Conservation (phyloP, 2,888 invertebrate species). For the Yponomeuta plumbellus region DNA sequence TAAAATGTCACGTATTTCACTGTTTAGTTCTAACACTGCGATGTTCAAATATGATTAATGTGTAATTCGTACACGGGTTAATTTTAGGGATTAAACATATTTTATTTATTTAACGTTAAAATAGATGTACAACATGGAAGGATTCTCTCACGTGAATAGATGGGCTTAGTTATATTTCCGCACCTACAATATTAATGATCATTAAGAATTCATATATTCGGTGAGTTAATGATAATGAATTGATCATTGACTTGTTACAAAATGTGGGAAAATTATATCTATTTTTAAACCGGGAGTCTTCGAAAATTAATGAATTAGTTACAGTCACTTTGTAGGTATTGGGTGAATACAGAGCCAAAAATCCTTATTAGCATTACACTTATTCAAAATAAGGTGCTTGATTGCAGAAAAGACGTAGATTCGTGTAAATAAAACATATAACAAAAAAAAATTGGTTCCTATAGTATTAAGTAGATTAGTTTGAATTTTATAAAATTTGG, state of each 20-base stretch:
- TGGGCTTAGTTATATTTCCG: background rate
- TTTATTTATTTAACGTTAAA: too few relatives aligned
- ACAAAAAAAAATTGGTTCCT: background rate
- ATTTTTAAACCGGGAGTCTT: background rate
- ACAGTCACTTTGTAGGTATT: background rate
- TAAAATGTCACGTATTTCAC: constrained; percentile 40
- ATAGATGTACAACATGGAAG: background rate
- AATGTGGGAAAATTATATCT: background rate
- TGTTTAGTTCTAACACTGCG: background rate
- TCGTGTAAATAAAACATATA: background rate
- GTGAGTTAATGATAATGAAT: background rate
- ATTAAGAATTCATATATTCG: background rate
- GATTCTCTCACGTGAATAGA: background rate
- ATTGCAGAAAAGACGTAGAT: background rate
- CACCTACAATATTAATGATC: background rate
- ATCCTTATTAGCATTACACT: background rate
- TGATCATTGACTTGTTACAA: background rate
- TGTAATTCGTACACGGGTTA: background rate
- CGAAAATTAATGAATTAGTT: background rate
- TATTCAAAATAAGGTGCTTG: background rate
- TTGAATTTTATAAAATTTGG: background rate
- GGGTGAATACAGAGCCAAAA: background rate
- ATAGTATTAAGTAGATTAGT: background rate
- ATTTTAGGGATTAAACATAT: background rate
- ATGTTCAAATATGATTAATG: too few relatives aligned